Evolutionary conservation across 2,797 vertebrate species (phyloP).

Genomic region (Falco cherrug): DNA sequence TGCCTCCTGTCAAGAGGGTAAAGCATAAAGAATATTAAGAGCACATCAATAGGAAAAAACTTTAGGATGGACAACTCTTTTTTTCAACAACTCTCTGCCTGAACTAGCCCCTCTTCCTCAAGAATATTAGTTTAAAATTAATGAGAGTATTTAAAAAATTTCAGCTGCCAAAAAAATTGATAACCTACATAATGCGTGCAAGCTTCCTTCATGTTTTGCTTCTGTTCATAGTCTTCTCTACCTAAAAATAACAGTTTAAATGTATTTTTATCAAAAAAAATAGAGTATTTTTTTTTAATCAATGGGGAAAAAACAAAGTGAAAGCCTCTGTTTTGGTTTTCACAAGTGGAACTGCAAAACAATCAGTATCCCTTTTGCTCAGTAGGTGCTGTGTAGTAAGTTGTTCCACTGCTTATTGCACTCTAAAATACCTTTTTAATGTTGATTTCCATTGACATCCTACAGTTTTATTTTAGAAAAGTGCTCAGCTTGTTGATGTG

Average conservation of each 20-base stretch:
- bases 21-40: background rate
- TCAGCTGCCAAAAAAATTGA: background rate
- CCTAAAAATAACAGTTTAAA: background rate
- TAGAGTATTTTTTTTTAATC: background rate
- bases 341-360: background rate
- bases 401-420: background rate
- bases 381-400: background rate
- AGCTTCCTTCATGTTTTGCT: background rate
- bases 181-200: background rate
- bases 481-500: background rate
- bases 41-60: background rate
- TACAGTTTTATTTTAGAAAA: constrained; percentile 9
- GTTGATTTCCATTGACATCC: background rate
- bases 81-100: background rate
- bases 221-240: background rate
- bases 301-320: background rate
- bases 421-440: background rate
- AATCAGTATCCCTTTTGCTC: background rate
- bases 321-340: background rate
- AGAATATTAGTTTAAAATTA: background rate
- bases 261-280: background rate
- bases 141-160: background rate
- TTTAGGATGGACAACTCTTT: background rate
- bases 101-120: background rate
- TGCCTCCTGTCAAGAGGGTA: background rate